Percentiles rank a stretch among this genome's conserved stretches.
Conservation (phyloP, 2,888 invertebrate genomes). For the Euspilapteryx auroguttella region DNA sequence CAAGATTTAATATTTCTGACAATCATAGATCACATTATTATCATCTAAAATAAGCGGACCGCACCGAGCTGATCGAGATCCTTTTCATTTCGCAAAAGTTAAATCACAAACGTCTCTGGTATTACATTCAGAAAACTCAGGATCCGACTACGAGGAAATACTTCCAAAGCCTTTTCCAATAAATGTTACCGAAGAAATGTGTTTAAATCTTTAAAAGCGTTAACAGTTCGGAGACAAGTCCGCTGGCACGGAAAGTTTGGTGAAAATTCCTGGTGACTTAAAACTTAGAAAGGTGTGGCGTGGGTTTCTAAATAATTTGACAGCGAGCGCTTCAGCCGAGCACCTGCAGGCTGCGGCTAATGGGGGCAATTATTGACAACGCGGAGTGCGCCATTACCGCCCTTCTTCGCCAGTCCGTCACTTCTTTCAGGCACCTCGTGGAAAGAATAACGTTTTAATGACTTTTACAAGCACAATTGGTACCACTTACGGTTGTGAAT, state of each 20-base stretch:
- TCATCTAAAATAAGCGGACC: too few relatives aligned
- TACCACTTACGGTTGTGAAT: too few relatives aligned
- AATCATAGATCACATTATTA: too few relatives aligned
- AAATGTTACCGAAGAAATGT: conserved; percentile 12
- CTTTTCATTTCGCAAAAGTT: too few relatives aligned
- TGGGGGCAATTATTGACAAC: conserved; percentile 44
- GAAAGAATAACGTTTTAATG: neutral
- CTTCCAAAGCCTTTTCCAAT: conserved; percentile 11
- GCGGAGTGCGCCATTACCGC: conserved; percentile 33
- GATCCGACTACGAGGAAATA: too few relatives aligned
- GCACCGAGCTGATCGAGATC: too few relatives aligned
- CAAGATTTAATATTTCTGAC: too few relatives aligned
- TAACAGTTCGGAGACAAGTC: conserved; percentile 8
- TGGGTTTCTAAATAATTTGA: conserved; percentile 23
- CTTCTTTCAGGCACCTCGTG: neutral
- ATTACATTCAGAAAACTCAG: too few relatives aligned
- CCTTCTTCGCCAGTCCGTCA: conserved; percentile 5
- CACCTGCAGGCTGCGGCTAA: conserved; percentile 36
- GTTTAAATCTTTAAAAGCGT: conserved; percentile 15
- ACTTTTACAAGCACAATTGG: too few relatives aligned
- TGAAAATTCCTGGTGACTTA: conserved; percentile 20
- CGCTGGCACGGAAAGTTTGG: conserved; percentile 16
- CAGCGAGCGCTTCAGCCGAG: conserved; percentile 16
- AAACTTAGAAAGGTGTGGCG: conserved; percentile 5
- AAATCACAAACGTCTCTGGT: too few relatives aligned